phyloP scores from a whole-genome alignment of 2,113 vertebrate genomes.

The Limnothrissa miodon region DNA sequence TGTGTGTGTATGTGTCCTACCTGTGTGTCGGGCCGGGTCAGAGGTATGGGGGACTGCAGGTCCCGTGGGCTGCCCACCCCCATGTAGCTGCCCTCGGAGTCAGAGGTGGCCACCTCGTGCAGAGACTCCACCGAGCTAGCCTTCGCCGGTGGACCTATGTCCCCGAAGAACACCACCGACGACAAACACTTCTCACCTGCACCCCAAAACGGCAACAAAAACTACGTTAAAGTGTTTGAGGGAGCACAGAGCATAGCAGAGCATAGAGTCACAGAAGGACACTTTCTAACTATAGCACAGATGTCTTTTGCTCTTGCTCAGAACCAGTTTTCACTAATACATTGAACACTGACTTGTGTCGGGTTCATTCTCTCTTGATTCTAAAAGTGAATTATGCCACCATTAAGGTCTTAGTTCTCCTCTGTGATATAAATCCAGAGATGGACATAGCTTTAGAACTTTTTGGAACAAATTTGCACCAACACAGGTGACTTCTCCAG shows the following conservation, averaged over 20 bases:
- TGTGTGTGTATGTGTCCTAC: conserved; percentile 6
- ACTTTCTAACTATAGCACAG: background rate
- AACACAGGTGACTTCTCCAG: too few species aligned
- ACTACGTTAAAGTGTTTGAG: too few species aligned
- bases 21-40: conserved; percentile 77
- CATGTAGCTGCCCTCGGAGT: conserved; percentile 91
- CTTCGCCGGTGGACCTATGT: conserved; percentile 53
- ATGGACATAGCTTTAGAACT: too few species aligned
- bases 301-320: background rate
- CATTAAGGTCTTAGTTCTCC: too few species aligned
- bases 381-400: too few species aligned
- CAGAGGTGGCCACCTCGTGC: conserved; percentile 88
- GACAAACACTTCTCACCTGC: background rate
- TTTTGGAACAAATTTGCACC: too few species aligned
- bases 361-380: background rate
- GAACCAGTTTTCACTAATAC: background rate
- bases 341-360: background rate
- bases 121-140: conserved; percentile 89
- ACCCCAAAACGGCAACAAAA: background rate
- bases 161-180: background rate
- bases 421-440: too few species aligned
- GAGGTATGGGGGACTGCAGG: conserved; percentile 84
- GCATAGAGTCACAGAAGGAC: too few species aligned
- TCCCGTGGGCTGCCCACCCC: conserved; percentile 88
- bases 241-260: too few species aligned